Base-by-base conservation (phyloP, 2,797 vertebrate species). In the Percopsis omiscomaycus region DNA sequence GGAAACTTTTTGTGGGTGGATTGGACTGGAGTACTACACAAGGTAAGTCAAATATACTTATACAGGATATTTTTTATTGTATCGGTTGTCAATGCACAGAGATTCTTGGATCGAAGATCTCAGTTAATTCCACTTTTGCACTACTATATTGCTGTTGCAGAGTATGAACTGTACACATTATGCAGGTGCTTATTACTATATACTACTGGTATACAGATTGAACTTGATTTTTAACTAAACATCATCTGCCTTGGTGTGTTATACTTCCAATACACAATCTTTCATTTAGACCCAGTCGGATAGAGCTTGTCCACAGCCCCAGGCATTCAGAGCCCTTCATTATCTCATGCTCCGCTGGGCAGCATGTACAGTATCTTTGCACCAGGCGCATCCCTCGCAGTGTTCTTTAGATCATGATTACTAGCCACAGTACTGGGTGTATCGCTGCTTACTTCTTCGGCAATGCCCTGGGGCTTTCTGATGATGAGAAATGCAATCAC, bases 11-110 rank as follows among this genome's bases (percentile, higher is more conserved):
- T 88, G 98, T 99, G 89, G 98, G 98, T 79, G 98, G 98, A 80
- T 93, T 99, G 80, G 98, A 99, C 91, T 98, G 97, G 97, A 99
- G 97, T 81, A 99, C 98, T 3, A 98, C 97, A 47, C 98, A 99
- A 95, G 98, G 97, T 98, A 85, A 93, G 94, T 82, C 49, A 42
- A 2, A 42, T 42, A 42, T 42, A 42, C 37, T 42, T 42, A 42
- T 8, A 42, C 9, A 42, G 37, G 9, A 6, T 42, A 42, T 2
- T 6, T 6, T 42, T 42, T 8, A 42, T 42, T 42, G 8, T 42
- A 42, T 42, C 37, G 9, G 9, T 42, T 42, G 37, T 42, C 9
- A 42, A 42, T 42, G 37, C 37, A 22, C 22, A 42, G 8, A 42
- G 37, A 9, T 9, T 42, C 6, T 42, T 2, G 9, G 2, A 10